These are phyloP conservation scores for Apolygus lucorum DNA, from an alignment of 1,140 invertebrate genomes.

Conservation along the genomic window DNA sequence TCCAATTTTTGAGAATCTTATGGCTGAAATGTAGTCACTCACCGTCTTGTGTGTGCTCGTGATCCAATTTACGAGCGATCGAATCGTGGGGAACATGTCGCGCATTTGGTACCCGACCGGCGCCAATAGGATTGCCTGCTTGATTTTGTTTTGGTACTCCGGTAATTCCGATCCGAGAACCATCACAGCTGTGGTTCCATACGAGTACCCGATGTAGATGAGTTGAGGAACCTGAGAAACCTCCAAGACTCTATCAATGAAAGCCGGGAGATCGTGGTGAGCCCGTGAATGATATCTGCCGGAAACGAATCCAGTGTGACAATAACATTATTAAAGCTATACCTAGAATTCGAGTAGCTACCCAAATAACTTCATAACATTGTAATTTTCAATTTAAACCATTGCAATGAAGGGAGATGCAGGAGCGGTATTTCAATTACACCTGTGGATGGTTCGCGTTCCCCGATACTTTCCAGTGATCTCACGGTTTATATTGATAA, in stretches of 20 bases:
- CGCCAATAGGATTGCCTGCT: constrained; percentile 54
- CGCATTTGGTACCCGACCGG: constrained; percentile 53
- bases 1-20: not conserved
- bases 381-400: no score
- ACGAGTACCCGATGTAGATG: constrained; percentile 56
- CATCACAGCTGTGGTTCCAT: constrained; percentile 57
- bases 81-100: not conserved
- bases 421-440: no score
- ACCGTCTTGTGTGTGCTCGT: not conserved
- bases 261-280: constrained; percentile 51
- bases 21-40: not conserved
- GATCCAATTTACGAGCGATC: not conserved
- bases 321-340: no score
- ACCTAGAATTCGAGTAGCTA: no score
- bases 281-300: constrained; percentile 51
- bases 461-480: no score
- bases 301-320: not conserved
- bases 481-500: no score
- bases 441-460: no score
- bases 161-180: constrained; percentile 50
- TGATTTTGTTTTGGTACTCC: constrained; percentile 55
- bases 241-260: constrained; percentile 49
- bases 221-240: constrained; percentile 45
- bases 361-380: no score
- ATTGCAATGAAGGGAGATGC: no score